Conservation (phyloP, 2,888 invertebrate species). For the Chrysolina haemoptera region DNA sequence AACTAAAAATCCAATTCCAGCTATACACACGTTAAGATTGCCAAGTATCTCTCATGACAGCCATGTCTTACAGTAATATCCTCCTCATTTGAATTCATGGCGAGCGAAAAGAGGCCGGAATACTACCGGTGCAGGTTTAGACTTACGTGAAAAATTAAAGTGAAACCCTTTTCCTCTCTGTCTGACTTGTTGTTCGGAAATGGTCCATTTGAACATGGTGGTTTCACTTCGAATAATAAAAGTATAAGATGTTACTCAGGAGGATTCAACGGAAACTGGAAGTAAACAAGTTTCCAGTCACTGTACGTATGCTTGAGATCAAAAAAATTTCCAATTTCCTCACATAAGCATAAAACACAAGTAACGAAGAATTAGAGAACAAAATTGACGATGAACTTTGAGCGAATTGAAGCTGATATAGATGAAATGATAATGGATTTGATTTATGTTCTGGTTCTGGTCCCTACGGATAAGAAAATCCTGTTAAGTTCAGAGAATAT, state of each 20-base stretch:
- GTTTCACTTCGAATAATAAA: background rate
- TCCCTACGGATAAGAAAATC: too few relatives aligned
- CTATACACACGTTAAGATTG: slow-evolving; percentile 45
- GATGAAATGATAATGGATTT: too few relatives aligned
- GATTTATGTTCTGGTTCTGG: too few relatives aligned
- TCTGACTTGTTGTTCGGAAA: slow-evolving; percentile 7
- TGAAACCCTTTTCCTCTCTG: slow-evolving; percentile 13
- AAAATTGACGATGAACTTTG: too few relatives aligned
- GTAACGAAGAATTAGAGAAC: too few relatives aligned
- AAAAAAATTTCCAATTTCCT: too few relatives aligned
- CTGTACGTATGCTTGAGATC: slow-evolving; percentile 10
- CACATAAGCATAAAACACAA: too few relatives aligned
- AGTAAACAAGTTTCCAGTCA: background rate
- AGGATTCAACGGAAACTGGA: background rate
- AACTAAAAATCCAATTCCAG: slow-evolving; percentile 55
- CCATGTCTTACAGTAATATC: slow-evolving; percentile 46
- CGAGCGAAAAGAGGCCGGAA: slow-evolving; percentile 42
- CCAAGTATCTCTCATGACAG: slow-evolving; percentile 43
- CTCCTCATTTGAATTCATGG: slow-evolving; percentile 53
- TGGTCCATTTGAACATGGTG: background rate
- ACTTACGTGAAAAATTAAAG: slow-evolving; percentile 43
- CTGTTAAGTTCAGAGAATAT: too few relatives aligned
- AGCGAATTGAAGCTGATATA: too few relatives aligned
- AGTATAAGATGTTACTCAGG: background rate
- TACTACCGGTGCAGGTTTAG: slow-evolving; percentile 38